Evolutionary conservation across 2,888 invertebrate genomes (phyloP), one percentile per base, ranked within the genome.

Genomic region (Molanna angustata): DNA sequence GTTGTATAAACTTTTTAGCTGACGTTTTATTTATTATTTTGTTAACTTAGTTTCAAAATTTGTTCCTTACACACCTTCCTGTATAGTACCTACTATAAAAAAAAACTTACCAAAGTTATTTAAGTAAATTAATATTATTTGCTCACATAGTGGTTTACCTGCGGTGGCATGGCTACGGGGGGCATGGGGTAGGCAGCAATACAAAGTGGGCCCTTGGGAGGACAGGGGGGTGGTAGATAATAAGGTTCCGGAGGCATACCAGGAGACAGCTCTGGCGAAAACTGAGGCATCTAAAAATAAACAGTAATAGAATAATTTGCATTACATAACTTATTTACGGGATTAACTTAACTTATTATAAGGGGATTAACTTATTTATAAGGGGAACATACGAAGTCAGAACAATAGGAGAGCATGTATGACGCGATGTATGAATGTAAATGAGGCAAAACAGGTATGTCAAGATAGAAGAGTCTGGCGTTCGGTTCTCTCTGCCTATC

Each of bases 261-360:
- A n/a, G 46, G 46, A 14, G 46, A 46, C 46, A 46, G 33, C 33
- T 46, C 46, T 4, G 39, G 47, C 14, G 50, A 44, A 27, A 50
- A 50, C 49, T 39, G 37, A 7, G 49, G 49, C 14, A 32, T 40
- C 49, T 49, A 22, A 35, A 35, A 35, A 11, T 13, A 4, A 4
- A 35, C 14, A 6, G 14, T 14, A 6, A 4, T 11, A 17, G n/a
- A 39, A 17, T 39, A 39, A 3, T 6, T 4, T 6, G n/a, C 39
- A 17, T 4, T 17, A 3, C 14, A 39, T 14, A 39, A 7, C 27
- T 27, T 27, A 27, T 27, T 27, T 27, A 27, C n/a, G n/a, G n/a
- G n/a, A n/a, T n/a, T n/a, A n/a, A n/a, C n/a, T n/a, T n/a, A n/a
- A n/a, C n/a, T n/a, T n/a, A n/a, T n/a, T n/a, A n/a, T n/a, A n/a